Conservation (phyloP, 2,113 vertebrate genomes). For the Phocoena phocoena region DNA sequence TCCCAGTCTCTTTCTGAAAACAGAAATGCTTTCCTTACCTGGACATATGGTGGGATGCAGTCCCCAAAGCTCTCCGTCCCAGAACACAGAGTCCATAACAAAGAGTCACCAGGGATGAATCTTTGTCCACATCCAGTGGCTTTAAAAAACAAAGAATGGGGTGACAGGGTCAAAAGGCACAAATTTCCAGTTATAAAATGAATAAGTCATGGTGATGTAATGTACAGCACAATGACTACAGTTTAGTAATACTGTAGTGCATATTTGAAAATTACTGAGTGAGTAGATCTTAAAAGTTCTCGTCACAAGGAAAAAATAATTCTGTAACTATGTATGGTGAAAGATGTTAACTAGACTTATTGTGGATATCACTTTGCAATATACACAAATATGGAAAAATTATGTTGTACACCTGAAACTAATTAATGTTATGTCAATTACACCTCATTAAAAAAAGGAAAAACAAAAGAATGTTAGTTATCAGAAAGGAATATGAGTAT, state of each 20-base stretch:
- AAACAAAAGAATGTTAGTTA: not conserved
- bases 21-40: conserved; percentile 85
- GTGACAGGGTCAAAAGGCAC: not conserved
- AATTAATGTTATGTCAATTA: not conserved
- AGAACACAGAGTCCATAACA: conserved; percentile 98
- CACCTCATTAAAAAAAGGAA: not conserved
- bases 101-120: conserved; percentile 93
- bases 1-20: not conserved
- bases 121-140: conserved; percentile 95
- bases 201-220: not conserved
- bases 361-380: not conserved
- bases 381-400: not conserved
- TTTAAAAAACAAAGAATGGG: conserved; percentile 66
- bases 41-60: conserved; percentile 98
- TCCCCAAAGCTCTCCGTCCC: conserved; percentile 96
- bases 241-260: not conserved
- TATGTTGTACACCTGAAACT: not conserved
- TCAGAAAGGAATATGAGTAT: not conserved
- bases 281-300: not conserved
- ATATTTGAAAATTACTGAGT: not conserved
- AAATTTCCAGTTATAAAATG: not conserved
- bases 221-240: not conserved
- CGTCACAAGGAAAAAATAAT: not conserved
- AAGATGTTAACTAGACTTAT: not conserved
- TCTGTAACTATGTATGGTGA: not conserved